Evolutionary conservation across 2,113 vertebrate genomes (phyloP).

Genomic region (western clawed frog (Xenopus tropicalis)): UCB_Xtro_10.0 CM004444.2:59312501-59313000

Average conservation of each 20-base stretch:
- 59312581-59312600: too few relatives aligned
- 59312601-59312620: too few relatives aligned
- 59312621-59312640: neutral
- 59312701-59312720: conserved; percentile 18
- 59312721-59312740: conserved; percentile 42
- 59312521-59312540: too few relatives aligned
- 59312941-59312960: too few relatives aligned
- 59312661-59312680: neutral
- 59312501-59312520: too few relatives aligned
- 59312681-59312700: conserved; percentile 3
- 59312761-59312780: conserved; percentile 51
- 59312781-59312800: conserved; percentile 45
- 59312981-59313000: too few relatives aligned
- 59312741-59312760: conserved; percentile 44
- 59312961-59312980: too few relatives aligned
- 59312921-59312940: too few relatives aligned
- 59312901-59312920: too few relatives aligned
- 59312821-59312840: conserved; percentile 35
- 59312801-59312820: conserved; percentile 36
- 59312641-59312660: neutral
- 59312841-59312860: conserved; percentile 34
- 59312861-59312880: conserved; percentile 25
- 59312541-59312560: too few relatives aligned
- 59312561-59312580: too few relatives aligned
- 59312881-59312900: neutral